A percentile compares a stretch with the other conserved stretches of the same genome.
phyloP scores from a whole-genome alignment of 2,113 vertebrate species.

The Pantherophis guttatus region DNA sequence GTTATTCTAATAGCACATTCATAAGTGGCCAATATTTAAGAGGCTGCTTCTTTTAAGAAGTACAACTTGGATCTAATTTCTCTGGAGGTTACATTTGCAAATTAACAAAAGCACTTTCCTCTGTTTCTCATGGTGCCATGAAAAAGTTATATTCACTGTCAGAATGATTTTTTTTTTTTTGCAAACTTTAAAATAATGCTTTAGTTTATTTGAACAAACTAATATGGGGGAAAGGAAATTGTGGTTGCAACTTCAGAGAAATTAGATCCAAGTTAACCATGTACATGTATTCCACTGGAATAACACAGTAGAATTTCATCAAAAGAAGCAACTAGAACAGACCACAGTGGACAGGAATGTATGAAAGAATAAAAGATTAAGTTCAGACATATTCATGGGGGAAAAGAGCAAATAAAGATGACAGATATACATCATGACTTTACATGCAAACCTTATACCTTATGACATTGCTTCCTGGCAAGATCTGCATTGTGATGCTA shows the following conservation, averaged over 20 bases:
- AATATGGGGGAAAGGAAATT: neutral
- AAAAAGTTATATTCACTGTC: neutral
- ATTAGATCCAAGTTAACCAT: neutral
- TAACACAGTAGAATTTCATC: neutral
- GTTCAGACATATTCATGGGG: neutral
- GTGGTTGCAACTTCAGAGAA: neutral
- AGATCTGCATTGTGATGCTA: neutral
- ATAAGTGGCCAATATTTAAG: neutral
- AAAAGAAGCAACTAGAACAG: neutral
- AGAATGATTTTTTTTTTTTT: neutral
- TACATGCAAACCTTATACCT: neutral
- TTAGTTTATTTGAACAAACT: neutral
- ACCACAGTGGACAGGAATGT: neutral
- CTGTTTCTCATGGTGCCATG: neutral
- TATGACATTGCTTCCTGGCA: neutral
- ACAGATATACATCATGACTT: neutral
- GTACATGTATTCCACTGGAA: neutral
- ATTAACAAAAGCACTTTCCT: neutral
- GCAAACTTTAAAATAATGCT: neutral
- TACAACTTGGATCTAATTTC: neutral
- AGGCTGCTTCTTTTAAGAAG: neutral
- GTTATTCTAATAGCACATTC: neutral
- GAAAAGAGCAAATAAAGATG: neutral
- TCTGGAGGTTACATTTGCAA: neutral
- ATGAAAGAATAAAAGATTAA: slow-evolving; percentile 20